phyloP scores from a whole-genome alignment of 2,113 vertebrate genomes.

The Zosterops hypoxanthus region DNA sequence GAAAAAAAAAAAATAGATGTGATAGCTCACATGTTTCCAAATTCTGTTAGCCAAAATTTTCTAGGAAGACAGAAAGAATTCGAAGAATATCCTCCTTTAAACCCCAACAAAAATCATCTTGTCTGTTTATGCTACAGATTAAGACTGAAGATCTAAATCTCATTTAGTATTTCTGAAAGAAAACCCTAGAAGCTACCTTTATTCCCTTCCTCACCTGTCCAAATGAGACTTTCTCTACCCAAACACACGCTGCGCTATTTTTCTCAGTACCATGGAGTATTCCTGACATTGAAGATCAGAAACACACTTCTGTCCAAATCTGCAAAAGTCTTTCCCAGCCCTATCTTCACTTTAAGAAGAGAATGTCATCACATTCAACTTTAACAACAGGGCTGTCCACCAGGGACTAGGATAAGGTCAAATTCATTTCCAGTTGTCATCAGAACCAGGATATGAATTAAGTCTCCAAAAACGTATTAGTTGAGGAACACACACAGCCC shows the following conservation, averaged over 20 bases:
- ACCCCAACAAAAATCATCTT: not conserved
- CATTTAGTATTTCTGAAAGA: not conserved
- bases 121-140: not conserved
- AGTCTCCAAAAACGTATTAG: conserved; percentile 20
- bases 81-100: not conserved
- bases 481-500: not conserved
- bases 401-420: conserved; percentile 26
- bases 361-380: not conserved
- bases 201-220: not conserved
- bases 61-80: not conserved
- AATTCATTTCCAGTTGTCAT: conserved; percentile 56
- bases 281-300: not conserved
- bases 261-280: not conserved
- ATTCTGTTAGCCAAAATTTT: not conserved
- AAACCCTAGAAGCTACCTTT: not conserved
- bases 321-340: not conserved
- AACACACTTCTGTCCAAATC: not conserved
- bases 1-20: not conserved
- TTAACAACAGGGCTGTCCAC: not conserved
- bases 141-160: not conserved
- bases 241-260: not conserved
- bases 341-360: not conserved
- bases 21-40: not conserved
- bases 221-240: not conserved
- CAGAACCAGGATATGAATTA: conserved; percentile 59